Conservation (phyloP, 2,888 invertebrate species). For the Megastigmus dorsalis region DNA sequence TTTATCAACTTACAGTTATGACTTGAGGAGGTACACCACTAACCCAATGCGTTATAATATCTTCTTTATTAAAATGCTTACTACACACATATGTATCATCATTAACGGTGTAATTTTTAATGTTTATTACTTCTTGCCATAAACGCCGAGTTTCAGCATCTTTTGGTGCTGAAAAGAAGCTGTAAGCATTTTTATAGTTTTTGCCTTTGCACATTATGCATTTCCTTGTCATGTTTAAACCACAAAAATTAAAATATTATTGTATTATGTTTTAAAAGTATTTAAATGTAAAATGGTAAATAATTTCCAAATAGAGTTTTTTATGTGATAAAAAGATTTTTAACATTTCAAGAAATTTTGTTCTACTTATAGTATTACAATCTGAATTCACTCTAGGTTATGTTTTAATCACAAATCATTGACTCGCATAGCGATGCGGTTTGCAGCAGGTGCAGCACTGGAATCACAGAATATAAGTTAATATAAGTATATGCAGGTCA, state of each 20-base stretch:
- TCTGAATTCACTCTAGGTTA: no score
- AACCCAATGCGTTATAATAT: constrained; percentile 71
- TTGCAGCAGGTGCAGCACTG: no score
- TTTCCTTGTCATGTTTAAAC: constrained; percentile 67
- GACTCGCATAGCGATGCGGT: no score
- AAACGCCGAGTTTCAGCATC: constrained; percentile 67
- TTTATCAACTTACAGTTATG: constrained; percentile 63
- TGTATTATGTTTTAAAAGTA: no score
- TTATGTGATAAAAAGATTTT: no score
- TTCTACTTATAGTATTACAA: no score
- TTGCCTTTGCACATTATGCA: constrained; percentile 69
- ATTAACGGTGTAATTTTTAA: constrained; percentile 66
- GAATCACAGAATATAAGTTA: no score
- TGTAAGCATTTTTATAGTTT: constrained; percentile 69
- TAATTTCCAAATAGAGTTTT: no score
- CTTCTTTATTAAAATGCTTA: constrained; percentile 67
- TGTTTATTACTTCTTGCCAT: constrained; percentile 68
- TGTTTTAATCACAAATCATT: no score
- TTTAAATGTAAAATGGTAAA: no score
- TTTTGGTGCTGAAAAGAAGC: constrained; percentile 71
- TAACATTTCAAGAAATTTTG: no score
- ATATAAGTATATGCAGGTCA: no score
- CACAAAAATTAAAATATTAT: neutral
- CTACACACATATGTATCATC: constrained; percentile 71
- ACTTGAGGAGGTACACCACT: constrained; percentile 71